A percentile compares a stretch with the other conserved stretches of the same genome.
Evolutionary conservation across 2,797 vertebrate species (phyloP).

Genomic region (Hippopotamyrus pictus): DNA sequence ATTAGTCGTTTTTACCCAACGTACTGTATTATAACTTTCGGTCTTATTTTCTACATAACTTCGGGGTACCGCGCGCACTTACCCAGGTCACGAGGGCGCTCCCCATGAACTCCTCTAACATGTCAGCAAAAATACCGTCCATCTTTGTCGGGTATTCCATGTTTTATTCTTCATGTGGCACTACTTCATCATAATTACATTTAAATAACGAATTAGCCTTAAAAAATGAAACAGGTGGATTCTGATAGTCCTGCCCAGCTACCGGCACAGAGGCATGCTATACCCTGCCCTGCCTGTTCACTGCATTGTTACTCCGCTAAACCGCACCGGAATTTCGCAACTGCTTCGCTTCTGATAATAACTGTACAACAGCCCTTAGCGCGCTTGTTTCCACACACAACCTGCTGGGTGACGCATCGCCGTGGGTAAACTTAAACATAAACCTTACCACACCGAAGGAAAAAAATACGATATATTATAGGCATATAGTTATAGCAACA

Average conservation of each 20-base stretch:
- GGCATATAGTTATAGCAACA: background rate
- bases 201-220: background rate
- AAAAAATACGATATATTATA: background rate
- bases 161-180: background rate
- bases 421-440: background rate
- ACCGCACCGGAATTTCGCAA: conserved; percentile 63
- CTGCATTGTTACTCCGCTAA: conserved; percentile 51
- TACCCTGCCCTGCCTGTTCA: background rate
- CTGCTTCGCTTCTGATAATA: conserved; percentile 33
- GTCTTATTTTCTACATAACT: background rate
- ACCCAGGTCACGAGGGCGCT: conserved; percentile 70
- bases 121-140: conserved; percentile 61
- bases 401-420: background rate
- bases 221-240: background rate
- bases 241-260: background rate
- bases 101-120: conserved; percentile 69
- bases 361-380: no score
- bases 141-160: conserved; percentile 46
- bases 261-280: background rate
- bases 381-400: background rate
- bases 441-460: background rate
- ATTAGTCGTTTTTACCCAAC: background rate
- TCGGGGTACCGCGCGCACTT: conserved; percentile 39
- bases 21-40: background rate
- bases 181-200: background rate